Conservation (phyloP, 2,797 vertebrate species). For the Pristis pectinata region DNA sequence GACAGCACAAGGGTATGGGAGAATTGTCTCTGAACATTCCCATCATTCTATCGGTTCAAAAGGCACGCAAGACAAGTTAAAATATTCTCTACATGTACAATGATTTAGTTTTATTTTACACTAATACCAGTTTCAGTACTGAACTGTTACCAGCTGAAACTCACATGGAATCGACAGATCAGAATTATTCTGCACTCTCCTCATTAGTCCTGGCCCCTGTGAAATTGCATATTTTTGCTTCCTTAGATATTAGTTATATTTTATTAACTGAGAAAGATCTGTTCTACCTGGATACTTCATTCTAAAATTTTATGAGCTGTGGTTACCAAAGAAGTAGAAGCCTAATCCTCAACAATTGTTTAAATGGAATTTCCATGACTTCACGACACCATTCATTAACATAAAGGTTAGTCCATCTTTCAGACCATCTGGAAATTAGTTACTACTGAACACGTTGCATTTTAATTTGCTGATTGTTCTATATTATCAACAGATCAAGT, state of each 20-base stretch:
- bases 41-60: neutral
- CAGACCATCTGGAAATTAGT: neutral
- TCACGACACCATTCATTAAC: neutral
- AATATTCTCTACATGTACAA: neutral
- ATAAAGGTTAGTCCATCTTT: too few relatives aligned
- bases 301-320: neutral
- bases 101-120: neutral
- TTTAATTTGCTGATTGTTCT: neutral
- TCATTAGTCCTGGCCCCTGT: neutral
- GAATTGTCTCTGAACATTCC: neutral
- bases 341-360: neutral
- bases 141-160: neutral
- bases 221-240: neutral
- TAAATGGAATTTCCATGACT: neutral
- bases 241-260: neutral
- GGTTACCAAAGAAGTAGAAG: neutral
- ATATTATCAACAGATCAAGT: neutral
- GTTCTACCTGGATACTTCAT: neutral
- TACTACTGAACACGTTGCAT: neutral
- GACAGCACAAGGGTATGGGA: conserved; percentile 12
- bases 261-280: neutral
- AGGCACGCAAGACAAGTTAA: neutral
- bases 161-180: neutral
- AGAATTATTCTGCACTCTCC: neutral
- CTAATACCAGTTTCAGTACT: neutral